Evolutionary conservation across 2,113 vertebrate species (phyloP).

Genomic region (Lagopus leucura): DNA sequence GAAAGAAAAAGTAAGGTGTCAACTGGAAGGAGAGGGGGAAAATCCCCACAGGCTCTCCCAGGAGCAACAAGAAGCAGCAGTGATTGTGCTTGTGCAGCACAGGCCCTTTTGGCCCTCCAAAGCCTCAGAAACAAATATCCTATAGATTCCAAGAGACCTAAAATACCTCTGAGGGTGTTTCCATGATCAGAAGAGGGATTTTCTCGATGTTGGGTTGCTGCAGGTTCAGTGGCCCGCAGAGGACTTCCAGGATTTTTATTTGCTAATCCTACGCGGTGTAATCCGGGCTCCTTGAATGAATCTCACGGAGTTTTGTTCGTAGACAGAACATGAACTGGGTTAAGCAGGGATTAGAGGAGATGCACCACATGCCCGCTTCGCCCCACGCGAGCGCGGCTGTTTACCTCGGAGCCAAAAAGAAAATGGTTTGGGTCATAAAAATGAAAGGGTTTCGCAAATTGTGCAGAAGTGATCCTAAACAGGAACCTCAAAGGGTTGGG

Average conservation of each 20-base stretch:
- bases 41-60: slow-evolving; percentile 35
- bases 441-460: not conserved
- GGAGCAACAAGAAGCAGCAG: slow-evolving; percentile 20
- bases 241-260: slow-evolving; percentile 15
- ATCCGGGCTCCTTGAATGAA: slow-evolving; percentile 48
- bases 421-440: not conserved
- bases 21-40: not conserved
- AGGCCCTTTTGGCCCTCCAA: not conserved
- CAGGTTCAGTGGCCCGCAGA: not conserved
- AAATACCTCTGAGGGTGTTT: not conserved
- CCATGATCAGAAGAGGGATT: not conserved
- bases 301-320: slow-evolving; percentile 45
- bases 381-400: not conserved
- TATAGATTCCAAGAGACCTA: not conserved
- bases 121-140: not conserved
- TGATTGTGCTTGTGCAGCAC: slow-evolving; percentile 1
- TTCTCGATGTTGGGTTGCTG: not conserved
- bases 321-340: slow-evolving; percentile 61
- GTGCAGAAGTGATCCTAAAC: not conserved
- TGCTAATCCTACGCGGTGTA: slow-evolving; percentile 14
- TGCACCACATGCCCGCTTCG: slow-evolving; percentile 11
- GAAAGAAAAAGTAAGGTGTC: not conserved
- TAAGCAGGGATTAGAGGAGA: slow-evolving; percentile 46
- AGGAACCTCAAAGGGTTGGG: not conserved
- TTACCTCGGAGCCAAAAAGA: not conserved